phyloP scores from a whole-genome alignment of 2,797 vertebrate genomes.

The Cryptoprocta ferox region DNA sequence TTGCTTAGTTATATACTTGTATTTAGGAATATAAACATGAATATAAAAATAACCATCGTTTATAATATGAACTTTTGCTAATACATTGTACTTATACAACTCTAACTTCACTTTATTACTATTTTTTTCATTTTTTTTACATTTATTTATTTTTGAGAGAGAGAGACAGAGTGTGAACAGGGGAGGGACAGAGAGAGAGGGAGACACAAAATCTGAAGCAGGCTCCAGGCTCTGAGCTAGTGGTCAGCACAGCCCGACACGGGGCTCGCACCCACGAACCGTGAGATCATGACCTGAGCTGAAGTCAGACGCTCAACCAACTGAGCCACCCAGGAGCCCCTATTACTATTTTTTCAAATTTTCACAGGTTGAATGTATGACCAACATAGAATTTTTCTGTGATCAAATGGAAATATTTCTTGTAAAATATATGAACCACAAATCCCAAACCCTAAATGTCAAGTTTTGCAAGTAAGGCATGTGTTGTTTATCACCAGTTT shows the following conservation, averaged over 20 bases:
- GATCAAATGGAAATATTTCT: not conserved
- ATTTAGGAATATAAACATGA: not conserved
- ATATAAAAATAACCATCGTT: not conserved
- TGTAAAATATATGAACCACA: not conserved
- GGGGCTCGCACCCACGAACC: too few species aligned
- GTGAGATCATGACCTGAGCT: too few species aligned
- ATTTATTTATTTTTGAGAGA: too few species aligned
- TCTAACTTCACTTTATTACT: not conserved
- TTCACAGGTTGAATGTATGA: not conserved
- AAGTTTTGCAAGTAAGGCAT: not conserved
- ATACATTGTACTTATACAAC: too few species aligned
- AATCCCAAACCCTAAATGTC: not conserved
- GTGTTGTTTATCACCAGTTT: not conserved
- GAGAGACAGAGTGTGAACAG: too few species aligned
- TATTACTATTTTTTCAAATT: not conserved
- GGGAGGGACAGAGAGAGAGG: too few species aligned
- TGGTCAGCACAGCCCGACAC: too few species aligned
- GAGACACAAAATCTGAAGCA: too few species aligned
- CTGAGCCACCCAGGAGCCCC: too few species aligned
- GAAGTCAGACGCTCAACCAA: too few species aligned
- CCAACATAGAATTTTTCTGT: not conserved
- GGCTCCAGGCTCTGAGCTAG: too few species aligned
- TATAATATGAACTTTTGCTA: not conserved
- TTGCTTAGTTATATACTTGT: not conserved
- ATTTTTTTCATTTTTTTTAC: not conserved